Evolutionary conservation across 2,888 invertebrate species (phyloP).

Genomic region (Clanis bilineata): DNA sequence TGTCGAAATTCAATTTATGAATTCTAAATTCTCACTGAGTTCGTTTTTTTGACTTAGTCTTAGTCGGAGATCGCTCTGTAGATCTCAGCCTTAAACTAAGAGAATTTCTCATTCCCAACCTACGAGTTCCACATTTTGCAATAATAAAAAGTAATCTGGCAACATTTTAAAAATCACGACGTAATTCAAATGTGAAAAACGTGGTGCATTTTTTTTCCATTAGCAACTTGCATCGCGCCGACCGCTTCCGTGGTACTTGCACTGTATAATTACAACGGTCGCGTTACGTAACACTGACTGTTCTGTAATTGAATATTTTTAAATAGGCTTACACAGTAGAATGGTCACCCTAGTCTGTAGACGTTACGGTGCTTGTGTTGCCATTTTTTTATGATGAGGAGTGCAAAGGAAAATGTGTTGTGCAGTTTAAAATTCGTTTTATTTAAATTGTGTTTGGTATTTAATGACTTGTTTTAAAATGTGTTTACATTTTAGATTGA

Average conservation of each 20-base stretch:
- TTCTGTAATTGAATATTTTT: conserved; percentile 9
- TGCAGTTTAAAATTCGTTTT: background rate
- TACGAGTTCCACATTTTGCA: too few relatives aligned
- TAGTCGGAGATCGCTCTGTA: too few relatives aligned
- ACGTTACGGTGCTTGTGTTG: background rate
- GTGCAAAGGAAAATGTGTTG: background rate
- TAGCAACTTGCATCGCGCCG: conserved; percentile 16
- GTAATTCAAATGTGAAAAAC: background rate
- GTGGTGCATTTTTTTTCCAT: background rate
- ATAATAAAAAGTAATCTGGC: background rate
- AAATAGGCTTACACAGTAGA: conserved; percentile 14
- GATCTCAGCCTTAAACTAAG: too few relatives aligned
- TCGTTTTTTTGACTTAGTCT: too few relatives aligned
- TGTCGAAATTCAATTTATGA: too few relatives aligned
- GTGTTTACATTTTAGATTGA: too few relatives aligned
- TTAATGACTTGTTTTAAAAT: background rate
- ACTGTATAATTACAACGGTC: conserved; percentile 24
- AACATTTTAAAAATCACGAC: background rate
- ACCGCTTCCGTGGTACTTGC: conserved; percentile 28
- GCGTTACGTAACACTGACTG: conserved; percentile 16
- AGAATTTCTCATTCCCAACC: too few relatives aligned
- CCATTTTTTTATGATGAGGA: background rate
- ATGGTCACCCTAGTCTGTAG: background rate
- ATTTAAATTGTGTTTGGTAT: background rate
- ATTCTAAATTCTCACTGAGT: too few relatives aligned